Evolutionary conservation across 2,113 vertebrate genomes (phyloP).

Genomic region (Ginglymostoma cirratum): DNA sequence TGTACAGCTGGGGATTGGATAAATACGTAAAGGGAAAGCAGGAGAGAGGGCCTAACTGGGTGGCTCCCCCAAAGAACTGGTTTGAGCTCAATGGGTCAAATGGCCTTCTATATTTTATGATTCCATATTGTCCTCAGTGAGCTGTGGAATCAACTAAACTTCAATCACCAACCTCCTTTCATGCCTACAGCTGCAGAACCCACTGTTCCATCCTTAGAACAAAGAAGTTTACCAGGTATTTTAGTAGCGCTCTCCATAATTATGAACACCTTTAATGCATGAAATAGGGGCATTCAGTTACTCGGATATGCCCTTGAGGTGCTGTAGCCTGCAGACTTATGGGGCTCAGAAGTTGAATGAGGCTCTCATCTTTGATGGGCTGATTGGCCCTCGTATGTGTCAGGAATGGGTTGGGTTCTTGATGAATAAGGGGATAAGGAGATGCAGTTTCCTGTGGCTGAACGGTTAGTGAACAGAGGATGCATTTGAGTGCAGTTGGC

Average conservation of each 20-base stretch:
- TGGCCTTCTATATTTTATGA: not conserved
- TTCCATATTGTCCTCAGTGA: not conserved
- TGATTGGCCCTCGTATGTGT: too few species aligned
- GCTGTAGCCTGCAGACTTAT: not conserved
- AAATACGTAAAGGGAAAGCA: not conserved
- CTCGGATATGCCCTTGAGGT: not conserved
- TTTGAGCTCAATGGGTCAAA: not conserved
- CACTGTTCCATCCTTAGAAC: not conserved
- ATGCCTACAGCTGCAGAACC: not conserved
- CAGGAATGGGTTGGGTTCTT: too few species aligned
- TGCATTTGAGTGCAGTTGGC: too few species aligned
- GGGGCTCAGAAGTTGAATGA: not conserved
- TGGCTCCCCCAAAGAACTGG: not conserved
- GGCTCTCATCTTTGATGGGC: not conserved
- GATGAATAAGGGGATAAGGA: too few species aligned
- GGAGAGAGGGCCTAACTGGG: not conserved
- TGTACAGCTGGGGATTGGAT: not conserved
- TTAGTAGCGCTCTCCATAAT: not conserved
- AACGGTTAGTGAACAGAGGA: too few species aligned
- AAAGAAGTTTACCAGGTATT: not conserved
- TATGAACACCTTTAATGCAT: not conserved
- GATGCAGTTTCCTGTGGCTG: too few species aligned
- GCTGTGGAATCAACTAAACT: not conserved
- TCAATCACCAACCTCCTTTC: not conserved
- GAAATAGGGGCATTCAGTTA: not conserved